These are phyloP conservation scores for Blastobasis lacticolella DNA, from an alignment of 2,888 invertebrate genomes.

Conservation along the genomic window DNA sequence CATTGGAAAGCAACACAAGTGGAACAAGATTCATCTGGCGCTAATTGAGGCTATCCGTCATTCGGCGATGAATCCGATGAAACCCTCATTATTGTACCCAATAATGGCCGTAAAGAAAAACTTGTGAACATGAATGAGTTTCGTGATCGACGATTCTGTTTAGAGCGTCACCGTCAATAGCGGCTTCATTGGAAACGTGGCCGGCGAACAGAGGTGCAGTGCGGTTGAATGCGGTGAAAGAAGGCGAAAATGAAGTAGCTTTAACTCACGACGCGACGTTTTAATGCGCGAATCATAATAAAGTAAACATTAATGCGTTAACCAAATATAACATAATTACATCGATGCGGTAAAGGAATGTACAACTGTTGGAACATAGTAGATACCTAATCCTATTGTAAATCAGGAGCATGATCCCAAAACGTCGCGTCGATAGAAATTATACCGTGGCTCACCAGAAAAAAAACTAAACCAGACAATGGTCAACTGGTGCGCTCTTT, in stretches of 20 bases:
- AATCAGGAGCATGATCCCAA: background rate
- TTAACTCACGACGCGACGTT: too few species aligned
- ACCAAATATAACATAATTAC: too few species aligned
- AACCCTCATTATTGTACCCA: conserved; percentile 26
- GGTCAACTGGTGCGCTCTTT: conserved; percentile 13
- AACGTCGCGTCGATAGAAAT: background rate
- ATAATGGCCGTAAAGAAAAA: conserved; percentile 12
- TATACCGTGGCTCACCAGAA: background rate
- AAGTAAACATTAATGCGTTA: too few species aligned
- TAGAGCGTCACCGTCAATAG: too few species aligned
- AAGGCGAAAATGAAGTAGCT: too few species aligned
- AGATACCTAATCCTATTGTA: too few species aligned
- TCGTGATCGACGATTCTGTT: conserved; percentile 1
- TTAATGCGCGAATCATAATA: too few species aligned
- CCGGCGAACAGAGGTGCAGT: too few species aligned
- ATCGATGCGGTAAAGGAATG: too few species aligned
- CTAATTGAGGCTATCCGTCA: conserved; percentile 49
- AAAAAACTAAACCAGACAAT: background rate
- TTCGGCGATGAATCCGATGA: conserved; percentile 21
- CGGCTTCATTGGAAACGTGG: too few species aligned
- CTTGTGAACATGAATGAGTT: conserved; percentile 5
- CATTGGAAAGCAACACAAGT: conserved; percentile 58
- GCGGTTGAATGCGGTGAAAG: too few species aligned
- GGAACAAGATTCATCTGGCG: conserved; percentile 50
- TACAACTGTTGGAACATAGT: too few species aligned